Evolutionary conservation across 2,888 invertebrate species (phyloP).

Genomic region (Scelioninae gen. 1): DNA sequence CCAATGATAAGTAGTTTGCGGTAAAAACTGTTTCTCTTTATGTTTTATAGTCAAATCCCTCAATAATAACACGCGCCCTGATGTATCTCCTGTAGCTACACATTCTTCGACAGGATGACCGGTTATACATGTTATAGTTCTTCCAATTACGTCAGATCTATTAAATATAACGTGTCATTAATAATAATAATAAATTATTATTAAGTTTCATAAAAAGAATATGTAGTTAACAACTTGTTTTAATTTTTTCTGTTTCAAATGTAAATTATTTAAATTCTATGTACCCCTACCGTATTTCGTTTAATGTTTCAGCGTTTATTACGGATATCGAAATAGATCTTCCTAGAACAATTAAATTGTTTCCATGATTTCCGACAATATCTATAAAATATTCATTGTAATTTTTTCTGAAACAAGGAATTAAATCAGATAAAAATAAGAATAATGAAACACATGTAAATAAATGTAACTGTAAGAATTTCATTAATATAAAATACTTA

Average conservation of each 20-base stretch:
- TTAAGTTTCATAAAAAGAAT: too few relatives aligned
- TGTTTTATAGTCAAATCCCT: conserved; percentile 78
- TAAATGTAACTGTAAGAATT: neutral
- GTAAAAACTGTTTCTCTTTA: conserved; percentile 73
- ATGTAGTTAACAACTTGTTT: too few relatives aligned
- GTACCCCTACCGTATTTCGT: conserved; percentile 74
- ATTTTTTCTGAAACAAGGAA: conserved; percentile 68
- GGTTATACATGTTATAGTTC: conserved; percentile 87
- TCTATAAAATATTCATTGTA: conserved; percentile 80
- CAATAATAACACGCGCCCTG: conserved; percentile 89
- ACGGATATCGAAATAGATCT: conserved; percentile 78
- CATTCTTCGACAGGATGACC: conserved; percentile 88
- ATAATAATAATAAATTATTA: too few relatives aligned
- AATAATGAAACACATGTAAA: neutral
- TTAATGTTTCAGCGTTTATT: conserved; percentile 77
- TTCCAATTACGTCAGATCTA: conserved; percentile 59
- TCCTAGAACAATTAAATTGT: conserved; percentile 80
- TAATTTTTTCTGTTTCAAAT: too few relatives aligned
- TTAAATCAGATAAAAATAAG: too few relatives aligned
- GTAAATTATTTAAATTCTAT: neutral
- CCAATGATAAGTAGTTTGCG: conserved; percentile 89
- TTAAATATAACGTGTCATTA: neutral
- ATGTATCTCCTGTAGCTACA: conserved; percentile 89
- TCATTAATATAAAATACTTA: conserved; percentile 26
- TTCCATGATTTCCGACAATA: conserved; percentile 80